Evolutionary conservation across 2,797 vertebrate species (phyloP).

Genomic region (Nyctalus aviator): DNA sequence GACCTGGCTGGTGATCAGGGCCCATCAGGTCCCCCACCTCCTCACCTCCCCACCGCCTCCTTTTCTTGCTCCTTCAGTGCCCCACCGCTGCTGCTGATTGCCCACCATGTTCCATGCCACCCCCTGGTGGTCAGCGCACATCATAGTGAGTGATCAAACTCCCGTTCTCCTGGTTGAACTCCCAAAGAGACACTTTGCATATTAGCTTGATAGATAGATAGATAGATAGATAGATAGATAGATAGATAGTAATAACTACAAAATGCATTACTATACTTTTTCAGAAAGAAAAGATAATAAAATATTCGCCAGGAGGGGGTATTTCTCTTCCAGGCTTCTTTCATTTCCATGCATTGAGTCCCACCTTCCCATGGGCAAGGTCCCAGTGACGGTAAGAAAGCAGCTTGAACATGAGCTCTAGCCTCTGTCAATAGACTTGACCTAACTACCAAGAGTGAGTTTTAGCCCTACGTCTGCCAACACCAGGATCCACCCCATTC

Average conservation of each 20-base stretch:
- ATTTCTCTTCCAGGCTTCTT: constrained; percentile 23
- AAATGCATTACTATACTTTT: constrained; percentile 1
- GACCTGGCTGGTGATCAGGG: no score
- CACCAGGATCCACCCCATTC: background rate
- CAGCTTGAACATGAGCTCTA: background rate
- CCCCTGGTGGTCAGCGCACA: no score
- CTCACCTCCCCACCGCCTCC: no score
- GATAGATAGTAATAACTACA: background rate
- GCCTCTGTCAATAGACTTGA: background rate
- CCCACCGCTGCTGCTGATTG: no score
- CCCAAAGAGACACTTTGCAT: no score
- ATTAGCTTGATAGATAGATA: no score
- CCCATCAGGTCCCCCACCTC: no score
- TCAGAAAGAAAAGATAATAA: background rate
- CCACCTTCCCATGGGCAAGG: constrained; percentile 27
- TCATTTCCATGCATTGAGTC: background rate
- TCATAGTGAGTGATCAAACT: no score
- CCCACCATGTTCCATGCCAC: no score
- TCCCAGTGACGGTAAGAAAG: constrained; percentile 46
- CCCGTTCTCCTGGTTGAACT: no score
- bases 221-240: no score
- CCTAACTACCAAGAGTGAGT: background rate
- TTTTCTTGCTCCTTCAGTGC: no score
- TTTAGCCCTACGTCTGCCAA: background rate
- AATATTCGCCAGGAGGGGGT: background rate